These are phyloP conservation scores for Pseudopipra pipra DNA, from an alignment of 2,113 vertebrate species.

Conservation along the genomic window DNA sequence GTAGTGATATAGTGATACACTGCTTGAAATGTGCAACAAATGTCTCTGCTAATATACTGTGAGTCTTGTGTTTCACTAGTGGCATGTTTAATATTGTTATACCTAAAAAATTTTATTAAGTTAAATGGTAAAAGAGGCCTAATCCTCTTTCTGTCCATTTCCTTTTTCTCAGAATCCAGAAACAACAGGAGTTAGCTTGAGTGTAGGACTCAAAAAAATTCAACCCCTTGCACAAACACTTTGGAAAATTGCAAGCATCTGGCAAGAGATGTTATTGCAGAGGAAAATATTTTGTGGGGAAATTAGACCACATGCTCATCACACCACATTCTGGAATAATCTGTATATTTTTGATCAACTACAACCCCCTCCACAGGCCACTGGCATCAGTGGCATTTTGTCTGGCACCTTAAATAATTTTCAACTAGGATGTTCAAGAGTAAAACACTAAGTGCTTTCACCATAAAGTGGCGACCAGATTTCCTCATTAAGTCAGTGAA, in stretches of 20 bases:
- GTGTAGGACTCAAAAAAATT: not conserved
- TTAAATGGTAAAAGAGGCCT: not conserved
- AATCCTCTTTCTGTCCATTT: not conserved
- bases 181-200: not conserved
- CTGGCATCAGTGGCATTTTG: not conserved
- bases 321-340: not conserved
- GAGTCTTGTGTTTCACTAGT: not conserved
- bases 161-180: not conserved
- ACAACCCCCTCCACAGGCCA: not conserved
- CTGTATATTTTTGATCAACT: not conserved
- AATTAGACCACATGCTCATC: not conserved
- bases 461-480: not conserved
- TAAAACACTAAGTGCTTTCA: not conserved
- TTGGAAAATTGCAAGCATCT: not conserved
- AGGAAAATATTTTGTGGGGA: not conserved
- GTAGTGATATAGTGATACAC: not conserved
- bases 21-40: not conserved
- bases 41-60: not conserved
- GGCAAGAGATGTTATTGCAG: not conserved
- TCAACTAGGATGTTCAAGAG: not conserved
- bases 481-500: accelerated
- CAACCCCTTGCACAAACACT: not conserved
- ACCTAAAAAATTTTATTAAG: not conserved
- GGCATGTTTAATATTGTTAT: not conserved
- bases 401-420: not conserved